Evolutionary conservation across 1,140 invertebrate genomes (phyloP).

Genomic region (Drosophila pseudoananassae): DNA sequence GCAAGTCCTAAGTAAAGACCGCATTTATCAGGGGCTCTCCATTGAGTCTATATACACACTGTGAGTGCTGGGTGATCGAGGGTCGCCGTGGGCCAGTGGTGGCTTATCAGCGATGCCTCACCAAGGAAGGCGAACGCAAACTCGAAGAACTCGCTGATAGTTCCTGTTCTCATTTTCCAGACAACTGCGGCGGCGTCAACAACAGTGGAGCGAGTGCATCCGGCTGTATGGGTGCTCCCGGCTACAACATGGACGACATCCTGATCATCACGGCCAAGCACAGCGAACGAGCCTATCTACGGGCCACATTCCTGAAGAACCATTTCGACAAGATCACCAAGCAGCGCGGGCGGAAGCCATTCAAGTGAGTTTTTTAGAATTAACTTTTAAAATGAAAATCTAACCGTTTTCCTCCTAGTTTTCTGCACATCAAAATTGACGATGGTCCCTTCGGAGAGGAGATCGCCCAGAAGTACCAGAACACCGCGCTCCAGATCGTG

Average conservation of each 20-base stretch:
- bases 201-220: conserved; percentile 64
- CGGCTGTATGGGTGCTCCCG: conserved; percentile 55
- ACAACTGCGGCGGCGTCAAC: conserved; percentile 83
- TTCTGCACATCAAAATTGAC: conserved; percentile 89
- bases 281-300: conserved; percentile 89
- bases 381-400: background rate
- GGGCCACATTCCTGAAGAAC: conserved; percentile 91
- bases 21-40: conserved; percentile 69
- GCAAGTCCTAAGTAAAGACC: conserved; percentile 82
- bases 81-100: conserved; percentile 63
- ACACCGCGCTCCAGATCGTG: conserved; percentile 90
- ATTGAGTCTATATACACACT: conserved; percentile 16
- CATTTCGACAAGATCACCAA: conserved; percentile 93
- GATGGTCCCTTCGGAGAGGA: conserved; percentile 87
- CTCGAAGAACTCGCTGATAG: conserved; percentile 35
- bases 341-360: conserved; percentile 89
- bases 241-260: conserved; percentile 90
- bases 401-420: conserved; percentile 84
- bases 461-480: conserved; percentile 86
- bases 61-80: conserved; percentile 19
- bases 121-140: conserved; percentile 4
- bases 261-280: conserved; percentile 90
- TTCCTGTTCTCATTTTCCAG: conserved; percentile 77
- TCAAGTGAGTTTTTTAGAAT: conserved; percentile 85
- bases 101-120: conserved; percentile 60